Conservation (phyloP, 2,888 invertebrate genomes). For the Scelioninae gen. 2 region DNA sequence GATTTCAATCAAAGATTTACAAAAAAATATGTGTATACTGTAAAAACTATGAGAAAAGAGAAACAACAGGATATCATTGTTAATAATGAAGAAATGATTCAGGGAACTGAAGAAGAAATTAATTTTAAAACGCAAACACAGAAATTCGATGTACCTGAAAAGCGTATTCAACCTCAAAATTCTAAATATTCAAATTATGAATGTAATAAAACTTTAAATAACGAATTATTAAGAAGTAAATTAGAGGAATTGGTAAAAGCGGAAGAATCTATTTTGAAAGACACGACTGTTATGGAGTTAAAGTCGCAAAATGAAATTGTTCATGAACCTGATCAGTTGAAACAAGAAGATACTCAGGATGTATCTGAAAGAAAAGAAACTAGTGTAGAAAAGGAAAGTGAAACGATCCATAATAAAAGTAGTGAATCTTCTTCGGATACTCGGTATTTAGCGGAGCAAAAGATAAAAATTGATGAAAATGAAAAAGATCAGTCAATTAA, state of each 20-base stretch:
- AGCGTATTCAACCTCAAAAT: constrained; percentile 8
- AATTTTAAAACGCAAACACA: neutral
- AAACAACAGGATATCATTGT: neutral
- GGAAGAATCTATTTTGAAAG: constrained; percentile 39
- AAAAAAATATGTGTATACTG: too few relatives aligned
- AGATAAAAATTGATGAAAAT: neutral
- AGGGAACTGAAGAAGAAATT: neutral
- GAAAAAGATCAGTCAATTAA: constrained; percentile 4
- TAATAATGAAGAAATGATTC: neutral
- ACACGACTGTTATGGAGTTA: neutral
- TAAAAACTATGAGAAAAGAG: neutral
- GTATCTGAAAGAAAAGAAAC: neutral
- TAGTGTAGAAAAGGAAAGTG: neutral
- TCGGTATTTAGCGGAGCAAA: neutral
- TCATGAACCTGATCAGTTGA: neutral
- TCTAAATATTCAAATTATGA: constrained; percentile 10
- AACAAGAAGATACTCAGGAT: neutral
- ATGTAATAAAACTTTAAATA: constrained; percentile 35
- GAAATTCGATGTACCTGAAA: constrained; percentile 4
- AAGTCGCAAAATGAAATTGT: constrained; percentile 11
- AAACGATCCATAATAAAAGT: neutral
- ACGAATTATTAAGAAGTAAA: constrained; percentile 44
- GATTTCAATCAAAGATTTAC: too few relatives aligned
- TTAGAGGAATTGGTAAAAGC: constrained; percentile 56
- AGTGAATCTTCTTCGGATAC: constrained; percentile 1